Percentiles rank a stretch among this genome's conserved stretches.
phyloP scores from a whole-genome alignment of 2,113 vertebrate genomes.

The Eublepharis macularius region DNA sequence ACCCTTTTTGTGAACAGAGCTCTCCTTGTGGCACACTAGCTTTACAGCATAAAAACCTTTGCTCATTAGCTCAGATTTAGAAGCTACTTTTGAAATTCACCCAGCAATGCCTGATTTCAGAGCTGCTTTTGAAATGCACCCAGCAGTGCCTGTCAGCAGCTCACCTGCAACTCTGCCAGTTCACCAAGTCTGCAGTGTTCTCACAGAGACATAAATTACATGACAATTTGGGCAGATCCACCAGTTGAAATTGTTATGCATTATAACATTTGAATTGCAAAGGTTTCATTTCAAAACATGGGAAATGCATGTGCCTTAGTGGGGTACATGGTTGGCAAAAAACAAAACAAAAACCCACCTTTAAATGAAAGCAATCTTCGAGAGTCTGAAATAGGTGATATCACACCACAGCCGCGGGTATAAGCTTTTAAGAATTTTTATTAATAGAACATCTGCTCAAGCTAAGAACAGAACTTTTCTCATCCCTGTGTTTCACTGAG shows the following conservation, averaged over 20 bases:
- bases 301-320: slow-evolving; percentile 25
- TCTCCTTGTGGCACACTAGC: neutral
- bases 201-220: neutral
- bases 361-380: slow-evolving; percentile 35
- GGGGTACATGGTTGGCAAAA: slow-evolving; percentile 40
- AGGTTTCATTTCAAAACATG: slow-evolving; percentile 16
- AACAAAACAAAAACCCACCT: neutral
- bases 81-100: neutral
- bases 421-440: neutral
- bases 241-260: neutral
- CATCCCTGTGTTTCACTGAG: neutral
- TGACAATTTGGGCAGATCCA: neutral
- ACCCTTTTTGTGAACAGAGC: neutral
- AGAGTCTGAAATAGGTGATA: slow-evolving; percentile 27
- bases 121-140: neutral
- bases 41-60: neutral
- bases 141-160: neutral
- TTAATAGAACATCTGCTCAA: neutral
- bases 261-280: neutral
- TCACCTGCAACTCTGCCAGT: neutral
- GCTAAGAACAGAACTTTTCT: neutral
- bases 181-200: neutral
- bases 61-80: too few species aligned
- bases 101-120: neutral
- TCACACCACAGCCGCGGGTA: neutral